phyloP scores from a whole-genome alignment of 2,113 vertebrate genomes.

The Isichthys henryi region DNA sequence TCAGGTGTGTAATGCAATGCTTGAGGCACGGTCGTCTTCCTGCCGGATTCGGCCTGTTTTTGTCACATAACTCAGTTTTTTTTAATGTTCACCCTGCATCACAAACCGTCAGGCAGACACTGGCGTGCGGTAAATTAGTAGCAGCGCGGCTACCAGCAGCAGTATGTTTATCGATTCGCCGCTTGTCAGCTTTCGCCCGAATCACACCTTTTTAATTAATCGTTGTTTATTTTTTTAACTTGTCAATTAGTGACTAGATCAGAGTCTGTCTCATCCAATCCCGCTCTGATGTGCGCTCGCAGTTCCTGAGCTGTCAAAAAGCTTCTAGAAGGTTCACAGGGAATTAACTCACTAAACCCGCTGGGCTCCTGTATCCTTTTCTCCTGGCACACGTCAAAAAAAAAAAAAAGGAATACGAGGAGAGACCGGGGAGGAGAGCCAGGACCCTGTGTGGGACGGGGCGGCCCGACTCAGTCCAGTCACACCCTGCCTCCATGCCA shows the following conservation, averaged over 20 bases:
- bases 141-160: neutral
- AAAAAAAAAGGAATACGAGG: neutral
- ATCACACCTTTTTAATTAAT: conserved; percentile 14
- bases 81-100: neutral
- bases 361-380: neutral
- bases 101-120: neutral
- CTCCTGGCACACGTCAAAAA: neutral
- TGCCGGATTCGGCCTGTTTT: neutral
- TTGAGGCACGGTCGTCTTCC: neutral
- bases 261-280: conserved; percentile 8
- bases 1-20: neutral
- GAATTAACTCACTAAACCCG: neutral
- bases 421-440: neutral
- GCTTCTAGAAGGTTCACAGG: conserved; percentile 8
- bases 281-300: neutral
- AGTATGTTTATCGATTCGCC: neutral
- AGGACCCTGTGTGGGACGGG: neutral
- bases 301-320: conserved; percentile 7
- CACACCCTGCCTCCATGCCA: neutral
- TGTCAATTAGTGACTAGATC: conserved; percentile 8
- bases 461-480: neutral
- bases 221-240: conserved; percentile 16
- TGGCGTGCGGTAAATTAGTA: neutral
- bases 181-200: neutral
- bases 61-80: conserved; percentile 7